These are phyloP conservation scores for Eulithis prunata DNA, from an alignment of 2,888 invertebrate genomes.

Conservation along the genomic window DNA sequence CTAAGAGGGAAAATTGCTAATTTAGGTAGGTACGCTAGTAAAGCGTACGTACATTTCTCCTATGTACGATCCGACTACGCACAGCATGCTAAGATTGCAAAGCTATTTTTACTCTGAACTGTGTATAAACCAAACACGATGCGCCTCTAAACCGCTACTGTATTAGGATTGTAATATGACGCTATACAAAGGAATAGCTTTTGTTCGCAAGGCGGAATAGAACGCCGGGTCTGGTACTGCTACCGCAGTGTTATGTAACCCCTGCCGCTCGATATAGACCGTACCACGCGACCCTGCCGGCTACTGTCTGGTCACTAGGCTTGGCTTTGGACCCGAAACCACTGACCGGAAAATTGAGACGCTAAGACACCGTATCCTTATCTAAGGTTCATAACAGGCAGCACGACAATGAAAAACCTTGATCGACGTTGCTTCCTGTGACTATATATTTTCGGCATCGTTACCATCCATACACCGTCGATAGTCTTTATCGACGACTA, in stretches of 20 bases:
- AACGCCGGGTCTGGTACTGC: conserved; percentile 53
- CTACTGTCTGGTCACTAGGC: conserved; percentile 50
- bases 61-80: no score
- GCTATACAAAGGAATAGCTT: conserved; percentile 39
- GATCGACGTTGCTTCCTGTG: no score
- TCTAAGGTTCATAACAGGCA: background rate
- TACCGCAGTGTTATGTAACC: conserved; percentile 80
- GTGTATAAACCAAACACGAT: no score
- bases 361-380: conserved; percentile 12
- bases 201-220: conserved; percentile 55
- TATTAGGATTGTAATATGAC: background rate
- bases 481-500: no score
- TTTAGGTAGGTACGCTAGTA: no score
- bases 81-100: no score
- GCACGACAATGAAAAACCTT: no score
- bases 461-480: no score
- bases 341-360: conserved; percentile 56
- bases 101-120: no score
- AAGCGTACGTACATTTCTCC: no score
- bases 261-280: conserved; percentile 70
- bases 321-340: conserved; percentile 49
- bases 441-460: background rate
- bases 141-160: no score
- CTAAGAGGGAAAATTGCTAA: no score
- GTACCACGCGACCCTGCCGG: conserved; percentile 51